Conservation (phyloP, 2,888 invertebrate genomes). For the Eupithecia abbreviata region DNA sequence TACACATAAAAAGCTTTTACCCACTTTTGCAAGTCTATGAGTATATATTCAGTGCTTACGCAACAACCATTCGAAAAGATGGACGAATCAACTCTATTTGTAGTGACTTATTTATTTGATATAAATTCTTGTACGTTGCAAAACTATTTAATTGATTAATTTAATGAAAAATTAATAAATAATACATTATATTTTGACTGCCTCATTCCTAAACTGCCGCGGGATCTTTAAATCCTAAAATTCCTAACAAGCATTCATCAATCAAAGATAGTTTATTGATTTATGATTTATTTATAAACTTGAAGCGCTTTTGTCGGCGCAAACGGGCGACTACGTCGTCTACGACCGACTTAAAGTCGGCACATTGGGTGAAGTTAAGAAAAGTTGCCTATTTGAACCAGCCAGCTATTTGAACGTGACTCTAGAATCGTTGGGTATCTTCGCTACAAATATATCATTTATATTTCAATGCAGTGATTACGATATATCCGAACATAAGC, state of each 20-base stretch:
- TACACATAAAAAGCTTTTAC: no score
- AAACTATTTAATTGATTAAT: not conserved
- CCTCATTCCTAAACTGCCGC: not conserved
- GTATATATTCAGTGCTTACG: not conserved
- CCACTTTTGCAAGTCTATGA: no score
- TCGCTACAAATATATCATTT: no score
- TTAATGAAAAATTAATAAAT: not conserved
- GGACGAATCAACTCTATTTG: not conserved
- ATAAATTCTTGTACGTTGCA: not conserved
- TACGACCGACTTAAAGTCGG: not conserved
- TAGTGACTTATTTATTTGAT: not conserved
- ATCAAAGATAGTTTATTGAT: slow-evolving; percentile 28
- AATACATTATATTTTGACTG: slow-evolving; percentile 3
- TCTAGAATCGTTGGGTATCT: not conserved
- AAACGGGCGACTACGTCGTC: not conserved
- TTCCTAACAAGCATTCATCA: not conserved
- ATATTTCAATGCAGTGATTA: no score
- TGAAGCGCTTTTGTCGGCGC: slow-evolving; percentile 6
- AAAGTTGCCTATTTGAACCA: not conserved
- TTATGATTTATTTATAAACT: slow-evolving; percentile 29
- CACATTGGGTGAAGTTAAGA: not conserved
- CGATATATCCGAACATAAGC: no score
- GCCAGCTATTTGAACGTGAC: not conserved
- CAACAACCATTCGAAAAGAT: not conserved
- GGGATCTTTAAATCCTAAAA: not conserved